phyloP scores from a whole-genome alignment of 2,797 vertebrate genomes.

The Xenentodon cancila region DNA sequence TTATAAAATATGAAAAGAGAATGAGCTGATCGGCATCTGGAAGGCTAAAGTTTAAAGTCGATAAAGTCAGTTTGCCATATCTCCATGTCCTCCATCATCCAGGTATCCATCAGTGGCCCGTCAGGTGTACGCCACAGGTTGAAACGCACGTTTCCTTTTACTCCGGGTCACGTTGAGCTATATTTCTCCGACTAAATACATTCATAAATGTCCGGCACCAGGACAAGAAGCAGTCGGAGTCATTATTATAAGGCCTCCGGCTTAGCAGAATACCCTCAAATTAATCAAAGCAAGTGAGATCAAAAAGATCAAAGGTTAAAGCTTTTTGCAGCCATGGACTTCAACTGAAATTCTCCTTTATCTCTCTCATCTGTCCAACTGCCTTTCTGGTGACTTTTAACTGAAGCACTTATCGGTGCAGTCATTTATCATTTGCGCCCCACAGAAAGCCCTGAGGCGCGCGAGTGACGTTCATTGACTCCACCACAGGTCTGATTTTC shows the following conservation, averaged over 20 bases:
- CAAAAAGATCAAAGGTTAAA: constrained; percentile 4
- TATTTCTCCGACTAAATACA: neutral
- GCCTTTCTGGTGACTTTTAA: constrained; percentile 15
- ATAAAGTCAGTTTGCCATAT: neutral
- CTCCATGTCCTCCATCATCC: neutral
- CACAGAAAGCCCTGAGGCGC: constrained; percentile 44
- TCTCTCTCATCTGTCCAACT: neutral
- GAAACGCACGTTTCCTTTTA: constrained; percentile 6
- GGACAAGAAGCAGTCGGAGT: constrained; percentile 2
- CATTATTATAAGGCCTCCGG: constrained; percentile 11
- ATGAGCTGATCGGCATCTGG: no score
- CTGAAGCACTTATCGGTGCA: constrained; percentile 14
- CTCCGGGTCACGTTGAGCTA: neutral
- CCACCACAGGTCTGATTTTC: no score
- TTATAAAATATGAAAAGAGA: no score
- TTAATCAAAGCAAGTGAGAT: constrained; percentile 32
- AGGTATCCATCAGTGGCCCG: neutral
- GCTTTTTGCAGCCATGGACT: neutral
- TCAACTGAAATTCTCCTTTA: neutral
- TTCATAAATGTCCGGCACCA: constrained; percentile 19
- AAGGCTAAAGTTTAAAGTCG: no score
- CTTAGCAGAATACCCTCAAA: constrained; percentile 4
- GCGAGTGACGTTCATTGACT: constrained; percentile 14
- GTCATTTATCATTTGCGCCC: constrained; percentile 30
- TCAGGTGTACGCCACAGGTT: constrained; percentile 1